Evolutionary conservation across 1,140 invertebrate species (phyloP), one percentile per base, ranked within the genome.

Genomic region (Bombus balteatus): DNA sequence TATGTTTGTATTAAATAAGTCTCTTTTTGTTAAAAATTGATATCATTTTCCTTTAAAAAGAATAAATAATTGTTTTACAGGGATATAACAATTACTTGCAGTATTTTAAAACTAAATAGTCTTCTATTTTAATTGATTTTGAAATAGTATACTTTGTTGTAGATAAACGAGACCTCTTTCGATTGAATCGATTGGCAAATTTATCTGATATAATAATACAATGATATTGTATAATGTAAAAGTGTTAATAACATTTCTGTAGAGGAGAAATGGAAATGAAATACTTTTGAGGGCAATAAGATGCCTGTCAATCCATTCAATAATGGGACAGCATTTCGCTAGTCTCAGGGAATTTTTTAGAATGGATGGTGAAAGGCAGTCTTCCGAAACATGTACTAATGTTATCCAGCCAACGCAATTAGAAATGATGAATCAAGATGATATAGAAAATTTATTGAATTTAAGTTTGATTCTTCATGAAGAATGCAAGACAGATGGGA

Each of bases 301-400:
- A 95, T 95, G 94, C 89, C 89, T 94, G 90, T 92, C 91, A 75
- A 75, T 87, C 87, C 82, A 88, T 83, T 90, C 89, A 94, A 95
- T 93, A 90, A 95, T 95, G 95, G 94, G 95, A 94, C 95, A 95
- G 94, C 94, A 90, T 86, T 94, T 95, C 93, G 95, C 95, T 95
- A 95, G 95, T 95, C 94, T 95, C 92, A 94, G 91, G 86, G 93
- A 94, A 87, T 94, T 94, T 76, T 94, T 95, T 91, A 95, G 89
- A 93, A 95, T 95, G 94, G 94, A 94, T 83, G 87, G 91, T 77
- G 92, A 95, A 74, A 92, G 92, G 84, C 89, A 93, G 47, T 85
- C 85, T 68, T 73, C 88, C 5, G 91, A 94, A 91, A 85, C 89
- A 78, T 94, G 90, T 83, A 81, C 85, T 81, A 91, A 92, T 37